A percentile compares a stretch with the other conserved stretches of the same genome.
Evolutionary conservation across 1,140 invertebrate genomes (phyloP).

Genomic region (Listronotus oregonensis): DNA sequence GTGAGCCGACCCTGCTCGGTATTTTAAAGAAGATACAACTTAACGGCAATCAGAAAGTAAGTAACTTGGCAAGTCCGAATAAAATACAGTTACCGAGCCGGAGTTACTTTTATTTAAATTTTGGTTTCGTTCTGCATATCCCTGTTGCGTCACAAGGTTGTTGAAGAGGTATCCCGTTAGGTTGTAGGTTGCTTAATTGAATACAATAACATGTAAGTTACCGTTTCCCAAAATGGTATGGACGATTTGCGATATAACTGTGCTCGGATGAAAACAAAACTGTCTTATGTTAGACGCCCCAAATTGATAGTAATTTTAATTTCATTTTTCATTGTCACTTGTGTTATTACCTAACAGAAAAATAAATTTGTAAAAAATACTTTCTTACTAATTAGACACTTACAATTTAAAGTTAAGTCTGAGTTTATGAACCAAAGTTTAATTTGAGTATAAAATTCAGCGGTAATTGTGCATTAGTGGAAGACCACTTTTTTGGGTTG

Average conservation of each 20-base stretch:
- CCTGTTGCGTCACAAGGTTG: slow-evolving; percentile 36
- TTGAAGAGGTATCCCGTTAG: slow-evolving; percentile 27
- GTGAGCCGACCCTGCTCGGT: too few relatives aligned
- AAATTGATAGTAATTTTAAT: too few relatives aligned
- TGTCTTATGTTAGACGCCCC: neutral
- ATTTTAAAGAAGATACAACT: slow-evolving; percentile 8
- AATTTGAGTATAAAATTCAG: too few relatives aligned
- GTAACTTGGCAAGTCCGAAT: slow-evolving; percentile 33
- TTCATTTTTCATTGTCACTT: too few relatives aligned
- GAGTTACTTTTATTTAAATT: slow-evolving; percentile 40
- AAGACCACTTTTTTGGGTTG: too few relatives aligned
- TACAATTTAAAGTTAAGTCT: too few relatives aligned
- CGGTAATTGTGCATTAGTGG: too few relatives aligned
- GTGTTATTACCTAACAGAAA: too few relatives aligned
- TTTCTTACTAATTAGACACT: too few relatives aligned
- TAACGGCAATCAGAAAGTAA: slow-evolving; percentile 38
- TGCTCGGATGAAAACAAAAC: slow-evolving; percentile 31
- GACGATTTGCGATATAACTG: slow-evolving; percentile 26
- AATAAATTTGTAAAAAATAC: too few relatives aligned
- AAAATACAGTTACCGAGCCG: slow-evolving; percentile 27
- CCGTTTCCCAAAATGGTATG: slow-evolving; percentile 28
- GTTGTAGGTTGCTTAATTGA: slow-evolving; percentile 31
- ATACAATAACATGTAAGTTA: slow-evolving; percentile 26
- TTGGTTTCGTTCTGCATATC: slow-evolving; percentile 40
- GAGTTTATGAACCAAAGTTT: too few relatives aligned